Evolutionary conservation across 2,888 invertebrate species (phyloP).

Genomic region (Drosophila neoperkinsi): DNA sequence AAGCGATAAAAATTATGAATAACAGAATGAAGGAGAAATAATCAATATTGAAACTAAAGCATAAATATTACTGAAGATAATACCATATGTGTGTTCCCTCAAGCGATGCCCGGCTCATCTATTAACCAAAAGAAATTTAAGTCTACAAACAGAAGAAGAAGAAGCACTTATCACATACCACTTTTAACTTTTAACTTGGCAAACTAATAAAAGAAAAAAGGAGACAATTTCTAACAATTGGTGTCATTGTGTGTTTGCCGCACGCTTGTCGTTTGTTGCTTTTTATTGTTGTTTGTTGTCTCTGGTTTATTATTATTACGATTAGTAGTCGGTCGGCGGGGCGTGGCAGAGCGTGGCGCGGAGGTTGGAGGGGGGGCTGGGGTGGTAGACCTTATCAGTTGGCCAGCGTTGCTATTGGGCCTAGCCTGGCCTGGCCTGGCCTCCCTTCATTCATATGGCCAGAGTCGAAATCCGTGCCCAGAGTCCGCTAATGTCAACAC

Average conservation of each 20-base stretch:
- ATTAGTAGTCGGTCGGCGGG: conserved; percentile 11
- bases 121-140: not conserved
- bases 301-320: conserved; percentile 24
- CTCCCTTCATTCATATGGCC: not conserved
- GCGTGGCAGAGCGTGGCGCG: too few species aligned
- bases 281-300: conserved; percentile 8
- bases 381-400: conserved; percentile 21
- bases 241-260: not conserved
- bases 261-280: conserved; percentile 1
- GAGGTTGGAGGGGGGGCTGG: rapidly evolving
- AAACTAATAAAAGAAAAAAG: not conserved
- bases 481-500: conserved; percentile 13
- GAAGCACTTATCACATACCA: not conserved
- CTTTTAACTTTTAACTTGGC: not conserved
- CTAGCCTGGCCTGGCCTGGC: not conserved
- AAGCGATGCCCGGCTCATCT: not conserved
- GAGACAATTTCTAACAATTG: not conserved
- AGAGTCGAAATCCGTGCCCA: conserved; percentile 1
- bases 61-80: not conserved
- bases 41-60: not conserved
- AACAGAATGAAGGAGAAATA: not conserved
- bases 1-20: too few species aligned
- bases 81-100: not conserved
- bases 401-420: conserved; percentile 9
- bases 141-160: not conserved